Conservation (phyloP, 2,113 vertebrate genomes). For the Pagrus major region DNA sequence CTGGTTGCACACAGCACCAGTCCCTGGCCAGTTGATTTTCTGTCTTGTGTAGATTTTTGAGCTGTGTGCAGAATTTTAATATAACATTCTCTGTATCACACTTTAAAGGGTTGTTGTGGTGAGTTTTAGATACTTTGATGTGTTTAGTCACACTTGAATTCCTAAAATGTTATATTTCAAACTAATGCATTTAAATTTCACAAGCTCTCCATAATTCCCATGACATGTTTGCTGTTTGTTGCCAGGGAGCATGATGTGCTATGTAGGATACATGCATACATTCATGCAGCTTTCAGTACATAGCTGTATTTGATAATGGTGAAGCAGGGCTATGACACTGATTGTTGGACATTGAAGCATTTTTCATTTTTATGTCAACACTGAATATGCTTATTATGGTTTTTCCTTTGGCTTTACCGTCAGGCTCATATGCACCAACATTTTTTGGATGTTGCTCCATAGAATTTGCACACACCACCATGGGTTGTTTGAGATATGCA, state of each 20-base stretch:
- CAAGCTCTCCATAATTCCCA: slow-evolving; percentile 28
- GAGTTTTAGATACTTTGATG: slow-evolving; percentile 63
- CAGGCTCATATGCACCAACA: background rate
- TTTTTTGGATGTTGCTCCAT: background rate
- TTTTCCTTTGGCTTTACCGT: background rate
- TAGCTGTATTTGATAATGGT: slow-evolving; percentile 20
- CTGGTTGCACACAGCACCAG: background rate
- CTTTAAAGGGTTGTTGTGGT: slow-evolving; percentile 16
- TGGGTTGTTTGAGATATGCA: background rate
- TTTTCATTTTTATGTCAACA: background rate
- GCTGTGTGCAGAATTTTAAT: slow-evolving; percentile 31
- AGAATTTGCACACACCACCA: background rate
- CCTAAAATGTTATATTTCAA: slow-evolving; percentile 51
- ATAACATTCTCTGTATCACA: slow-evolving; percentile 4
- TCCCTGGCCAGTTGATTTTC: background rate
- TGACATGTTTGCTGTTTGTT: slow-evolving; percentile 44
- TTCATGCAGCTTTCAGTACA: slow-evolving; percentile 22
- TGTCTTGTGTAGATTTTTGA: slow-evolving; percentile 8
- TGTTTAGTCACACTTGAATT: slow-evolving; percentile 58
- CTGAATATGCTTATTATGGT: background rate
- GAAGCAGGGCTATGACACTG: background rate
- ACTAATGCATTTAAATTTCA: slow-evolving; percentile 60
- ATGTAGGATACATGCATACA: slow-evolving; percentile 4
- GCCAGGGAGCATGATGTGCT: slow-evolving; percentile 15
- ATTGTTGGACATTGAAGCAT: background rate